A percentile compares a stretch with the other conserved stretches of the same genome.
phyloP scores from a whole-genome alignment of 2,113 vertebrate genomes.

The Centrocercus urophasianus region DNA sequence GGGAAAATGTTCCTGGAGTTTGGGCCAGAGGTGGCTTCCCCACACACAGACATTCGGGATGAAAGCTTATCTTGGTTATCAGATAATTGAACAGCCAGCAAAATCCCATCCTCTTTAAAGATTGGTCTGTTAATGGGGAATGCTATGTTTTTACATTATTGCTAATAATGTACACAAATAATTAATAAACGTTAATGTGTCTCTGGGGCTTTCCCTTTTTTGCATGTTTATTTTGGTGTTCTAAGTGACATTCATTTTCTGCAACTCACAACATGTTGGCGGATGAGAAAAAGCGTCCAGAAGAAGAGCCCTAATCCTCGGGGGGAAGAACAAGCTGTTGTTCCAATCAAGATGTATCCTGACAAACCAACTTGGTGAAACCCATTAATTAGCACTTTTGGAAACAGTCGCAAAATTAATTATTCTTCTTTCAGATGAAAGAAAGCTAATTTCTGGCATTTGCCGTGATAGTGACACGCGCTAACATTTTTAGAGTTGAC shows the following conservation, averaged over 20 bases:
- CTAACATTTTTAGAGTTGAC: slow-evolving; percentile 85
- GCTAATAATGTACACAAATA: slow-evolving; percentile 26
- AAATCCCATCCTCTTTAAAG: background rate
- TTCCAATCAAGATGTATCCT: slow-evolving; percentile 75
- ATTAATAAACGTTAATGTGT: slow-evolving; percentile 46
- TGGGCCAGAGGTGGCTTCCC: background rate
- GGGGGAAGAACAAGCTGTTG: slow-evolving; percentile 68
- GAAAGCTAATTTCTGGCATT: slow-evolving; percentile 86
- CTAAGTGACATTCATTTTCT: slow-evolving; percentile 48
- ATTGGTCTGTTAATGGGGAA: background rate
- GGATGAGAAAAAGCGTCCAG: slow-evolving; percentile 26
- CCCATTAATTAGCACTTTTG: slow-evolving; percentile 87
- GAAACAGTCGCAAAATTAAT: slow-evolving; percentile 87
- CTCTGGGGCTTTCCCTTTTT: slow-evolving; percentile 21
- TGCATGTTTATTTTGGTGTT: slow-evolving; percentile 50
- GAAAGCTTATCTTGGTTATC: background rate
- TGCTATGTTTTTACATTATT: background rate
- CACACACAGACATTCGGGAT: background rate
- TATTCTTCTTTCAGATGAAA: slow-evolving; percentile 84
- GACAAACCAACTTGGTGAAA: slow-evolving; percentile 85
- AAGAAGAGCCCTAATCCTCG: slow-evolving; percentile 69
- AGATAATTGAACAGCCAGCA: background rate
- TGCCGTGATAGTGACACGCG: slow-evolving; percentile 81
- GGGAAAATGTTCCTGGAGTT: background rate
- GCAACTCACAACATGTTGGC: slow-evolving; percentile 20